phyloP scores from a whole-genome alignment of 2,888 invertebrate species.

The Coleophora deauratella region DNA sequence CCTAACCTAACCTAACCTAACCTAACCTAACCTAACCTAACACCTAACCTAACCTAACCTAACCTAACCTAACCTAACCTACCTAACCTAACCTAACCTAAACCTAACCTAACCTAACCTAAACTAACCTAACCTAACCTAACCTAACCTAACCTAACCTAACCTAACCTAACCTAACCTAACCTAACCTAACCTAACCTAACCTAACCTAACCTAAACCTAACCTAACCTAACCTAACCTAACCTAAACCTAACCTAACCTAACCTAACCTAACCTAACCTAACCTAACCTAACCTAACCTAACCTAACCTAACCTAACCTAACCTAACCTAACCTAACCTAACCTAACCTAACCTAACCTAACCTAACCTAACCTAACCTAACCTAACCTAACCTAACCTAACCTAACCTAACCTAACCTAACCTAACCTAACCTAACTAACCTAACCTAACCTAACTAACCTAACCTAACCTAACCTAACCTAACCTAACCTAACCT shows the following conservation, averaged over 20 bases:
- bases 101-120: no score
- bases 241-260: conserved; percentile 13
- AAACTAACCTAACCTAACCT: no score
- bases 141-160: conserved; percentile 13
- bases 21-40: no score
- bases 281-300: conserved; percentile 7
- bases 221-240: no score
- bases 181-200: conserved; percentile 6
- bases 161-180: conserved; percentile 9
- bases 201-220: no score
- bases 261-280: conserved; percentile 11
- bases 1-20: conserved; percentile 10
- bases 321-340: conserved; percentile 11
- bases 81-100: no score
- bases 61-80: no score
- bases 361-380: conserved; percentile 9
- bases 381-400: conserved; percentile 9
- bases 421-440: conserved; percentile 10
- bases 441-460: conserved; percentile 10
- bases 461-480: conserved; percentile 11
- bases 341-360: conserved; percentile 12
- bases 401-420: conserved; percentile 14
- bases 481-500: conserved; percentile 9
- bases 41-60: no score
- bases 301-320: conserved; percentile 6